Conservation (phyloP, 2,888 invertebrate genomes). For the Drosophila heteroneura region DNA sequence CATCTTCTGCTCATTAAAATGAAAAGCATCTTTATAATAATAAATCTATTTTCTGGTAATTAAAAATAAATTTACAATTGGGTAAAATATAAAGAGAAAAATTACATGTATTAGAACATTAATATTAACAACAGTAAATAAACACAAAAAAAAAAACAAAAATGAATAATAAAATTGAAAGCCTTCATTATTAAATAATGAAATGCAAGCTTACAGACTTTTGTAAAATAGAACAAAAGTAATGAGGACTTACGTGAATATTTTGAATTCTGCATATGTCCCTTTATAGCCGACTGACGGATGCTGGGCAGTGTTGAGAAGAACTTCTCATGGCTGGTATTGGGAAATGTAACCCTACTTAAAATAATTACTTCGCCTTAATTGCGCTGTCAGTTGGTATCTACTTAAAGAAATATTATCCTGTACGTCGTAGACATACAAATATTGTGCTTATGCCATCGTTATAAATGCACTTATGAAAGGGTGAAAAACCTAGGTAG, state of each 20-base stretch:
- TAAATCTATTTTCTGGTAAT: neutral
- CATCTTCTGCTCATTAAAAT: neutral
- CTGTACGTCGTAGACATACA: conserved; percentile 62
- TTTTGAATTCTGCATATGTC: neutral
- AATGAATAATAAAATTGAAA: neutral
- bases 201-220: neutral
- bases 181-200: neutral
- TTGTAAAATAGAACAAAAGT: neutral
- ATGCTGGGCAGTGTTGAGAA: conserved; percentile 23
- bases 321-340: conserved; percentile 44
- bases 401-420: conserved; percentile 81
- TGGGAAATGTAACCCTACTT: conserved; percentile 80
- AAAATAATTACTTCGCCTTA: conserved; percentile 81
- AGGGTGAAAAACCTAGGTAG: conserved; percentile 44
- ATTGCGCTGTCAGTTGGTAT: conserved; percentile 82
- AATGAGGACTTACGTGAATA: conserved; percentile 3
- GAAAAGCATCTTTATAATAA: neutral
- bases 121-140: neutral
- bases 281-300: neutral
- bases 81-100: neutral
- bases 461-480: conserved; percentile 49
- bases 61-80: neutral
- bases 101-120: neutral
- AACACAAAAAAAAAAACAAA: neutral
- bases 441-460: conserved; percentile 55